phyloP scores from a whole-genome alignment of 2,888 invertebrate species.

The Torymus texanus region DNA sequence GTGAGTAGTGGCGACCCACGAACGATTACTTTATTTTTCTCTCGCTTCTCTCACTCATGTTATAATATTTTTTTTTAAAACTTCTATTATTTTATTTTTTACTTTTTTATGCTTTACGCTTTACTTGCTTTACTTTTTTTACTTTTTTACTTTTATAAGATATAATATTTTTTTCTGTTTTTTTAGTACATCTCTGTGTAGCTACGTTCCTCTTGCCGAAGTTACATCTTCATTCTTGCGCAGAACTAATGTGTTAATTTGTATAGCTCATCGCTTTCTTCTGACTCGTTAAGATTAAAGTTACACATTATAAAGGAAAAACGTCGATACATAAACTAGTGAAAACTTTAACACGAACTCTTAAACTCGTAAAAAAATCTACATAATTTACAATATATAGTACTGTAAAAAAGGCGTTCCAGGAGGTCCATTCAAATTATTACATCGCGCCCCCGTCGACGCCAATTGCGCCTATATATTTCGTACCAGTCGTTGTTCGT shows the following conservation, averaged over 20 bases:
- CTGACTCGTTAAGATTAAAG: not conserved
- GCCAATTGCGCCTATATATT: not conserved
- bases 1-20: constrained; percentile 26
- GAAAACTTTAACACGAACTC: constrained; percentile 53
- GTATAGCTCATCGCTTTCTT: not conserved
- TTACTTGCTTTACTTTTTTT: constrained; percentile 24
- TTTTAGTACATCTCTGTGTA: constrained; percentile 22
- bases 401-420: constrained; percentile 52
- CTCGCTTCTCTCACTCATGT: not conserved
- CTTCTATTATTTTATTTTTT: constrained; percentile 9
- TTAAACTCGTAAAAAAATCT: constrained; percentile 55
- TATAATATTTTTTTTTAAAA: constrained; percentile 6
- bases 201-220: constrained; percentile 23
- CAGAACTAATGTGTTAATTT: constrained; percentile 26
- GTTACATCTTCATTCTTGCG: not conserved
- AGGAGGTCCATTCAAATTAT: constrained; percentile 43
- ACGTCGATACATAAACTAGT: constrained; percentile 48
- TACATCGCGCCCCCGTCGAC: not conserved
- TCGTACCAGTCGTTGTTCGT: constrained; percentile 19
- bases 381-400: constrained; percentile 50
- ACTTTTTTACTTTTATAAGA: constrained; percentile 38
- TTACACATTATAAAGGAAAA: constrained; percentile 40
- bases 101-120: constrained; percentile 21
- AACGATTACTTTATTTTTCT: constrained; percentile 27
- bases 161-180: constrained; percentile 18